A percentile compares a stretch with the other conserved stretches of the same genome.
phyloP scores from a whole-genome alignment of 2,888 invertebrate genomes.

The Polymixis lichenea region DNA sequence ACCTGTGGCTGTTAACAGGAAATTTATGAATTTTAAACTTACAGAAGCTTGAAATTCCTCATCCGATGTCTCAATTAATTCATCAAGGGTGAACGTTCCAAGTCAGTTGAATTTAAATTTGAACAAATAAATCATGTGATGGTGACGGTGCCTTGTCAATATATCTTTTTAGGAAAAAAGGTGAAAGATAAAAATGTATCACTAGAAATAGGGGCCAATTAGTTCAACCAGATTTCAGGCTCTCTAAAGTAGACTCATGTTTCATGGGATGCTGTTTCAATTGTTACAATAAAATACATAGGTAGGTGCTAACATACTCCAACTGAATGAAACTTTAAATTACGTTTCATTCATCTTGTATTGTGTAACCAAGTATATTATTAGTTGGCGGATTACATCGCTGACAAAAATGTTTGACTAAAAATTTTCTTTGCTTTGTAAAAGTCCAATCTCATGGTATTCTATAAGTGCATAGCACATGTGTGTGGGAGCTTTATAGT shows the following conservation, averaged over 20 bases:
- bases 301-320: too few species aligned
- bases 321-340: too few species aligned
- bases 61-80: background rate
- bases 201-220: background rate
- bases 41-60: background rate
- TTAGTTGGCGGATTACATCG: background rate
- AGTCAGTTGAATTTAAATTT: too few species aligned
- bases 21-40: background rate
- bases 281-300: too few species aligned
- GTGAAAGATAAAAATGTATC: background rate
- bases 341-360: too few species aligned
- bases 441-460: too few species aligned
- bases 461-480: background rate
- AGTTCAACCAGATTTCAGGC: background rate
- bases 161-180: too few species aligned
- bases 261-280: too few species aligned
- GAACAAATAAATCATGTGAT: too few species aligned
- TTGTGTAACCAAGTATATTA: background rate
- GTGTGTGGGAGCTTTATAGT: too few species aligned
- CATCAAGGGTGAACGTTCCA: too few species aligned
- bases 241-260: background rate
- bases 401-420: background rate
- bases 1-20: conserved; percentile 11
- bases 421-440: background rate
- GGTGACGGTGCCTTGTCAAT: background rate